Evolutionary conservation across 2,113 vertebrate species (phyloP).

Genomic region (Menura novaehollandiae): DNA sequence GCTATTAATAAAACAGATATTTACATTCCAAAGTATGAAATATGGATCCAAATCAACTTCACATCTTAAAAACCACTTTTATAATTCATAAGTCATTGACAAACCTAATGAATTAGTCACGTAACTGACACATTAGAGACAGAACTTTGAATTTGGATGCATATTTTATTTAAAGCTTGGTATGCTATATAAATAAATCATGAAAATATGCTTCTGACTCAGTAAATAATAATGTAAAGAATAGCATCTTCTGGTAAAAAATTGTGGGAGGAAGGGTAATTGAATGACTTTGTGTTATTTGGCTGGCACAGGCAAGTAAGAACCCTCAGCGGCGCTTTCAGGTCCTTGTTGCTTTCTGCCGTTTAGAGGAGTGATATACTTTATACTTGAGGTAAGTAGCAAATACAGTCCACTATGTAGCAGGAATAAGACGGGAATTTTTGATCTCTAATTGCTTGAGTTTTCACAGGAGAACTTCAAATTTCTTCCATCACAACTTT

Average conservation of each 20-base stretch:
- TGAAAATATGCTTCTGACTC: constrained; percentile 57
- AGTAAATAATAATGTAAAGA: constrained; percentile 60
- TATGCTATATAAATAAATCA: constrained; percentile 55
- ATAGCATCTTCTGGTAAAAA: not conserved
- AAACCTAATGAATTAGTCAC: constrained; percentile 72
- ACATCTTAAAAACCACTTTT: constrained; percentile 31
- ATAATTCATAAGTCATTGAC: constrained; percentile 57
- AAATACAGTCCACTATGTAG: not conserved
- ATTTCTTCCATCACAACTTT: not conserved
- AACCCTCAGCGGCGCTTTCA: not conserved
- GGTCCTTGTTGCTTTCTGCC: not conserved
- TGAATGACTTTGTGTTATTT: constrained; percentile 9
- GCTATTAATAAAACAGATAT: constrained; percentile 54
- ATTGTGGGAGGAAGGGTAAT: not conserved
- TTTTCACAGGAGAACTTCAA: not conserved
- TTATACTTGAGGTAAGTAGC: not conserved
- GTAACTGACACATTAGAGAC: constrained; percentile 48
- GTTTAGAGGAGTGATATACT: not conserved
- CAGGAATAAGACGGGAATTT: not conserved
- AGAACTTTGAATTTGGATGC: constrained; percentile 10
- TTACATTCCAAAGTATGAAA: constrained; percentile 51
- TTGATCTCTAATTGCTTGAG: not conserved
- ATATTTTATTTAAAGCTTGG: constrained; percentile 66
- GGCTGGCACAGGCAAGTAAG: not conserved
- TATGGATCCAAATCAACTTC: constrained; percentile 29